Evolutionary conservation across 1,140 invertebrate species (phyloP).

Genomic region (Drosophila busckii): DNA sequence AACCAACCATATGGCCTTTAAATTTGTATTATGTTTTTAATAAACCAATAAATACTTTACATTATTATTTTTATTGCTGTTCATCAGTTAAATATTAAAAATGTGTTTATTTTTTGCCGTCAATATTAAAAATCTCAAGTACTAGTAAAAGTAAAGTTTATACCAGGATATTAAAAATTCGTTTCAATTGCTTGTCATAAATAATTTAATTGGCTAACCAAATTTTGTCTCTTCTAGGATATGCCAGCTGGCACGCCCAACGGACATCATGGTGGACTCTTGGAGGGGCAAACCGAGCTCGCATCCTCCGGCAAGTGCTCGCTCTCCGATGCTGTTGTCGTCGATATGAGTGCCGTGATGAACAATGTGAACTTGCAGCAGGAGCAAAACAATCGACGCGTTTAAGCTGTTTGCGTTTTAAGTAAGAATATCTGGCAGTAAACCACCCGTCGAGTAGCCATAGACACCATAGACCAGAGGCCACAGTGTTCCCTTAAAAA

Average conservation of each 20-base stretch:
- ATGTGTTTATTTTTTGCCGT: no score
- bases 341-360: constrained; percentile 73
- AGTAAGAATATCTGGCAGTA: neutral
- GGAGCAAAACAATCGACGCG: constrained; percentile 57
- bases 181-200: no score
- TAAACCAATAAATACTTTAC: no score
- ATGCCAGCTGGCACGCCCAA: constrained; percentile 66
- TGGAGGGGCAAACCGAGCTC: constrained; percentile 72
- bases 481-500: constrained; percentile 54
- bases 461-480: constrained; percentile 18
- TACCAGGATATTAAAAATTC: no score
- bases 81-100: no score
- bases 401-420: constrained; percentile 27
- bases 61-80: no score
- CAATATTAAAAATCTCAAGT: no score
- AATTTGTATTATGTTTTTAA: no score
- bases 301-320: constrained; percentile 49
- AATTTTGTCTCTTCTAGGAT: constrained; percentile 41
- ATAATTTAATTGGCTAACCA: no score
- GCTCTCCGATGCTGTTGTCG: constrained; percentile 67
- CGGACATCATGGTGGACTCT: constrained; percentile 45
- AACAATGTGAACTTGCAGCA: constrained; percentile 70
- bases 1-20: no score
- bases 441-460: constrained; percentile 16
- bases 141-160: no score